Evolutionary conservation across 2,113 vertebrate species (phyloP).

Genomic region (Pseudorhombus dupliciocellatus): DNA sequence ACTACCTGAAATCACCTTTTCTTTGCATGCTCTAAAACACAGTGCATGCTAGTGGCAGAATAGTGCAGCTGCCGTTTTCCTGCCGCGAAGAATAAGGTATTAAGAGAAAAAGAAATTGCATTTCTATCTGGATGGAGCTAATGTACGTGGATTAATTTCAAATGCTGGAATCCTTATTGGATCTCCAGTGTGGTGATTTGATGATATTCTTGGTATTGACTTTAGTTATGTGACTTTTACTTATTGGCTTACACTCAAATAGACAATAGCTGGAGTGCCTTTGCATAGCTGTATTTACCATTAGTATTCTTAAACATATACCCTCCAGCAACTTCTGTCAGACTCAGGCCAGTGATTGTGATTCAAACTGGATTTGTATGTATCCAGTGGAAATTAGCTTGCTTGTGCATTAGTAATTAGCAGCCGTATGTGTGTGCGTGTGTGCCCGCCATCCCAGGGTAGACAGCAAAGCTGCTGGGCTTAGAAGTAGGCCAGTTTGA

Average conservation of each 20-base stretch:
- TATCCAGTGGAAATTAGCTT: slow-evolving; percentile 9
- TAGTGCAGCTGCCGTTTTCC: background rate
- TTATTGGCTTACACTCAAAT: no score
- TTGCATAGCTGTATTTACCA: slow-evolving; percentile 18
- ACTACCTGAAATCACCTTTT: no score
- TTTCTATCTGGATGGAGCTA: no score
- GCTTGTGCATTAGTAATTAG: slow-evolving; percentile 28
- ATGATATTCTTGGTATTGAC: background rate
- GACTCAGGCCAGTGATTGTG: slow-evolving; percentile 15
- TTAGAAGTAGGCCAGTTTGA: slow-evolving; percentile 70
- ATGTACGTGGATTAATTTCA: no score
- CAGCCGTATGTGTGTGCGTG: slow-evolving; percentile 33
- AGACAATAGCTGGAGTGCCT: background rate
- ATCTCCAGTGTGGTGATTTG: background rate
- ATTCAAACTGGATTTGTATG: slow-evolving; percentile 10
- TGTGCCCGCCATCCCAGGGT: slow-evolving; percentile 26
- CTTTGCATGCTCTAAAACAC: no score
- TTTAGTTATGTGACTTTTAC: no score
- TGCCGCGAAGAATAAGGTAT: background rate
- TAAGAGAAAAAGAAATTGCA: no score
- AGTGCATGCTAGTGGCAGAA: background rate
- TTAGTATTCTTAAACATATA: background rate
- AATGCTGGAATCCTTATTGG: no score
- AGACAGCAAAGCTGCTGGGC: slow-evolving; percentile 41
- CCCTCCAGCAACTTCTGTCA: background rate